phyloP scores from a whole-genome alignment of 2,888 invertebrate species.

The Nipponacmea schrenckii region DNA sequence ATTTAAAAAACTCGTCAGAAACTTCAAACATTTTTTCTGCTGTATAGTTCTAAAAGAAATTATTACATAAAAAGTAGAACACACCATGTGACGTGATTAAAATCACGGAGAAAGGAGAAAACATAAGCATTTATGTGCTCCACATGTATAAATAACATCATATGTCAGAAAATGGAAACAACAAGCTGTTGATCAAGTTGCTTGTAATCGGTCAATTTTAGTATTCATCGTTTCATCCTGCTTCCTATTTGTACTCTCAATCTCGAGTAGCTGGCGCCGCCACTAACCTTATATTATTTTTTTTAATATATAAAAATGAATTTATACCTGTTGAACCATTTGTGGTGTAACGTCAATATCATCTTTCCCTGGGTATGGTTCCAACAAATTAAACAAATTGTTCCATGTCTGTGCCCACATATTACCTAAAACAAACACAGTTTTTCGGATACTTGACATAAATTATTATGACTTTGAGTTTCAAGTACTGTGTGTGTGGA shows the following conservation, averaged over 20 bases:
- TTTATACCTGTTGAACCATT: constrained; percentile 36
- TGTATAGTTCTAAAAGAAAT: constrained; percentile 42
- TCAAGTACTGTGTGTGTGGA: too few relatives aligned
- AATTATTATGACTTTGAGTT: too few relatives aligned
- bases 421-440: constrained; percentile 75
- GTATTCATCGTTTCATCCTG: neutral
- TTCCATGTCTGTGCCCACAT: constrained; percentile 68
- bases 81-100: too few relatives aligned
- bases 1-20: constrained; percentile 64
- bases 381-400: constrained; percentile 49
- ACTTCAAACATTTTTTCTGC: constrained; percentile 71
- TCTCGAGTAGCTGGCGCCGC: too few relatives aligned
- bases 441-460: neutral
- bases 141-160: too few relatives aligned
- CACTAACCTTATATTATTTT: too few relatives aligned
- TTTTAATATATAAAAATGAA: too few relatives aligned
- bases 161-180: too few relatives aligned
- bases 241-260: neutral
- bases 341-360: constrained; percentile 78
- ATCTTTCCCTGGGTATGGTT: constrained; percentile 74
- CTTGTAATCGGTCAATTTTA: too few relatives aligned
- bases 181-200: too few relatives aligned
- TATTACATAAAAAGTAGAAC: neutral
- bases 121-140: too few relatives aligned
- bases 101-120: too few relatives aligned